Evolutionary conservation across 1,140 invertebrate species (phyloP), one percentile per base, ranked within the genome.

Genomic region (Formica selysi): DNA sequence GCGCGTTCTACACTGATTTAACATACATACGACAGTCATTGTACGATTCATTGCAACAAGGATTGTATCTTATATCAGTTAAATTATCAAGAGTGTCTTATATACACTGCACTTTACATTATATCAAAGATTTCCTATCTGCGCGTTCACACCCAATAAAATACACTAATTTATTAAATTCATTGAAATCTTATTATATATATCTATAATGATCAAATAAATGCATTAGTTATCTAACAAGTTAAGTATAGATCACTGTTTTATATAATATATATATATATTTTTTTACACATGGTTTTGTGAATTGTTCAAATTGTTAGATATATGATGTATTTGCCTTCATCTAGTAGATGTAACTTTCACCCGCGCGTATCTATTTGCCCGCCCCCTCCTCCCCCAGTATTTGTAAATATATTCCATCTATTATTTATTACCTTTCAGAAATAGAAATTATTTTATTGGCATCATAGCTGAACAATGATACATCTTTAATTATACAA

Each of bases 181-280:
- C 44, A 80, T 22, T 80, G 65, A 70, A 80, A 80, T 70, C 48
- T 26, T 70, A 70, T 80, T 51, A 80, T 65, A 51, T 19, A 6
- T 79, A 65, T 19, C 5, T 79, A 80, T 79, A 80, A 54, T 80
- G 80, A 84, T 84, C 57, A 74, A 84, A 74, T 84, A 74, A 84
- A 84, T 74, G 71, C 71, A 76, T 84, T 29, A 76, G n/a, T 76
- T 32, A 57, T 86, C 48, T 80, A 81, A 81, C 79, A 86, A 71
- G 62, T 84, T 68, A 80, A 81, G 68, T 41, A 32, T 87, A 67
- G 59, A 38, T 78, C 76, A 59, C 76, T 78, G 38, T 10, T 64
- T 59, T 85, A 85, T 65, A 65, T 85, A 65, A 38, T 74, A 26
- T 74, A 54, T 54, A n/a, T 74, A 29, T 54, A 64, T 70, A 73